Evolutionary conservation across 2,888 invertebrate genomes (phyloP), one percentile per base, ranked within the genome.

Genomic region (Rapana venosa): DNA sequence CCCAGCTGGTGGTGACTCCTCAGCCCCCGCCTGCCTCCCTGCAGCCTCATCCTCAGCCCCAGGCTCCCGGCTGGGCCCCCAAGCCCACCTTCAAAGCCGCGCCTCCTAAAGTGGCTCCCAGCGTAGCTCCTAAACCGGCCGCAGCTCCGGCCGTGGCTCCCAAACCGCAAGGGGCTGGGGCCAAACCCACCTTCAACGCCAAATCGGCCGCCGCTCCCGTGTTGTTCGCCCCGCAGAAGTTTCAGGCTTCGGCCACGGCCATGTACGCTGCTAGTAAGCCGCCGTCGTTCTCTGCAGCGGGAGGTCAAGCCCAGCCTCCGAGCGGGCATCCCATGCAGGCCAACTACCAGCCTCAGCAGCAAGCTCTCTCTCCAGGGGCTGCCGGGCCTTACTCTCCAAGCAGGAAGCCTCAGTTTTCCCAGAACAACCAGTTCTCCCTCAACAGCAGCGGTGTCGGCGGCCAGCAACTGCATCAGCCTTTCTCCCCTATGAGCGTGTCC

Each of bases 81-180:
- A 87, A 36, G 22, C 87, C 90, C 79, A 89, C 85, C 26, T 89
- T 89, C 89, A 89, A 89, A 47, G 89, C 89, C 56, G 85, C 56
- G 56, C 89, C 84, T 22, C 84, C 87, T 35, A 36, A 32, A 56
- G 58, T 36, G 0, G 86, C 79, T 30, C 87, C 89, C 47, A 30
- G 47, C 22, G 83, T 89, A 32, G 83, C 89, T 0, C 89, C 89
- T 61, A 79, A 79, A 20, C 79, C 79, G 13, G 8, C 26, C 22
- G n/a, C 22, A 22, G n/a, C 30, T 26, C 58, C 58, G 15, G 70
- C 87, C 32, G 58, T 58, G 66, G 66, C 58, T 26, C 87, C 74
- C 61, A 85, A 87, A 26, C 87, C 70, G 30, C 35, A 15, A 35
- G 11, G 30, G 36, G 2, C 8, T 70, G 35, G 22, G 36, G 81